Percentiles rank a stretch among this genome's conserved stretches.
Conservation (phyloP, 1,140 invertebrate genomes). For the Sminthurinus signatus region DNA sequence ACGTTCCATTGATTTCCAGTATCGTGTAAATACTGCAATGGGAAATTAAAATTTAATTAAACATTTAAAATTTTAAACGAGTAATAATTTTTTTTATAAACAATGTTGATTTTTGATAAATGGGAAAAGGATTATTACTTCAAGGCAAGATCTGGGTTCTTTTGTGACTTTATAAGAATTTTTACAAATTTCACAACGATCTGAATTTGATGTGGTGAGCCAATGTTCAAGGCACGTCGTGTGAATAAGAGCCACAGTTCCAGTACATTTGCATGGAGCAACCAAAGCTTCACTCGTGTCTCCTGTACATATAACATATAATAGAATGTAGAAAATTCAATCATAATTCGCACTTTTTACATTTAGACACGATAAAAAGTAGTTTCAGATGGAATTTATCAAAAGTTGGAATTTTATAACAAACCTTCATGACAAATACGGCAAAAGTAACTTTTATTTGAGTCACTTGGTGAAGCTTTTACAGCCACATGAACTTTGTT, state of each 20-base stretch:
- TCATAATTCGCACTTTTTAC: not conserved
- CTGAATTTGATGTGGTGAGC: constrained; percentile 53
- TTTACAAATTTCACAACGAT: constrained; percentile 56
- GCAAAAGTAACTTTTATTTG: constrained; percentile 42
- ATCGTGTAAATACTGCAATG: constrained; percentile 48
- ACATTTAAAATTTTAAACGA: too few relatives aligned
- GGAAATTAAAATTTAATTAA: too few relatives aligned
- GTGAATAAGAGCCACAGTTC: constrained; percentile 53
- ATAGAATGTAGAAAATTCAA: not conserved
- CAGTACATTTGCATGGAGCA: constrained; percentile 55
- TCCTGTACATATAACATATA: constrained; percentile 45
- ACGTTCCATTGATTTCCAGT: constrained; percentile 44
- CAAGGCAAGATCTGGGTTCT: constrained; percentile 44
- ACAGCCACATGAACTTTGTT: not conserved
- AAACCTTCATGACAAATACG: constrained; percentile 47
- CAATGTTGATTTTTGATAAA: too few relatives aligned
- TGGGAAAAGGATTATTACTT: too few relatives aligned
- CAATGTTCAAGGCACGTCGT: constrained; percentile 54
- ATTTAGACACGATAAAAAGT: not conserved
- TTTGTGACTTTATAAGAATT: constrained; percentile 48
- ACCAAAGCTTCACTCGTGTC: constrained; percentile 50
- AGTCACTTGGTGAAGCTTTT: constrained; percentile 2
- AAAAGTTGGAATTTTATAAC: not conserved
- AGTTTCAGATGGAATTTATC: not conserved
- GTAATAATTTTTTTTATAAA: too few relatives aligned